phyloP scores from a whole-genome alignment of 2,888 invertebrate species.

The Macrophya alboannulata region DNA sequence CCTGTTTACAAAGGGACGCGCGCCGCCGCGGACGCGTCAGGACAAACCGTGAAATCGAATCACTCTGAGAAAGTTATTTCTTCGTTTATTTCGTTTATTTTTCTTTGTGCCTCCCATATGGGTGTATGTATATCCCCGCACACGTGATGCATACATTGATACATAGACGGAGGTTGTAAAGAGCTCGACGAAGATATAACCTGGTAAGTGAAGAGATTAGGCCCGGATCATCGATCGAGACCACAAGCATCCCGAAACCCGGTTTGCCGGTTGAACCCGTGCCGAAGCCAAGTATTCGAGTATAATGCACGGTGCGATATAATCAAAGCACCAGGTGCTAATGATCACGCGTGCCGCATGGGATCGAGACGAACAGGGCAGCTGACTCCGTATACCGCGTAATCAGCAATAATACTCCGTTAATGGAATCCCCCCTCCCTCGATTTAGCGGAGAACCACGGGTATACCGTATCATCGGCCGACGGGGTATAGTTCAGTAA shows the following conservation, averaged over 20 bases:
- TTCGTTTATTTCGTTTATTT: neutral
- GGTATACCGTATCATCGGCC: slow-evolving; percentile 7
- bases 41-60: slow-evolving; percentile 31
- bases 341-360: slow-evolving; percentile 70
- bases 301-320: slow-evolving; percentile 70
- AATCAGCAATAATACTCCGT: slow-evolving; percentile 40
- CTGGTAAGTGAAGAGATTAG: neutral
- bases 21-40: neutral
- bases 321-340: slow-evolving; percentile 78
- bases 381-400: slow-evolving; percentile 66
- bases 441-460: neutral
- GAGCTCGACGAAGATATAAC: neutral
- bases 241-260: neutral
- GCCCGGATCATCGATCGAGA: slow-evolving; percentile 12
- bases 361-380: slow-evolving; percentile 66
- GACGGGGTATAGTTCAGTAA: neutral
- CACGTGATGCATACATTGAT: neutral
- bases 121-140: too few relatives aligned
- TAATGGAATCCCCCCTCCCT: neutral
- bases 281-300: neutral
- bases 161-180: neutral
- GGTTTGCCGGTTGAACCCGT: neutral
- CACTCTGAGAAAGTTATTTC: slow-evolving; percentile 41
- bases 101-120: neutral
- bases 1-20: slow-evolving; percentile 40